Evolutionary conservation across 2,797 vertebrate species (phyloP).

Genomic region (Podarcis lilfordi): DNA sequence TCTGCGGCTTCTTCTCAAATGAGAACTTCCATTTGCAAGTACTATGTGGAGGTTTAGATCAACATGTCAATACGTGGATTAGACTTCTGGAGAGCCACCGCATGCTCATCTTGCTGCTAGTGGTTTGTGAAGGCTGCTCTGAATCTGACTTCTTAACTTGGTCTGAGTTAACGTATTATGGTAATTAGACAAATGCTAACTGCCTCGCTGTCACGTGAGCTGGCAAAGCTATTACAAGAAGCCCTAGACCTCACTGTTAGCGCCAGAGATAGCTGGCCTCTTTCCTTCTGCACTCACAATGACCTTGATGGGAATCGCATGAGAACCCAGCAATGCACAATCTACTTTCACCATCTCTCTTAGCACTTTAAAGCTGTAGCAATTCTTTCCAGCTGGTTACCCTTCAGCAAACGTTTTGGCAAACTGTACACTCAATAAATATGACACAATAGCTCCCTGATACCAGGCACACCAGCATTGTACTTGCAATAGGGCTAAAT

Average conservation of each 20-base stretch:
- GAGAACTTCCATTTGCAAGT: slow-evolving; percentile 7
- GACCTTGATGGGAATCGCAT: not conserved
- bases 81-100: slow-evolving; percentile 1
- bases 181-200: not conserved
- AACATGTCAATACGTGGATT: not conserved
- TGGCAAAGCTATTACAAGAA: not conserved
- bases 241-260: not conserved
- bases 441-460: not conserved
- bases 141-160: slow-evolving; percentile 25
- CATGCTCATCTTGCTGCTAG: not conserved
- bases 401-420: too few species aligned
- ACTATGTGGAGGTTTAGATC: not conserved
- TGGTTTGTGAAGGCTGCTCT: not conserved
- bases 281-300: not conserved
- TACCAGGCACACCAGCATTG: too few species aligned
- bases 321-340: not conserved
- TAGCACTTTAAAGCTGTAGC: not conserved
- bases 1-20: not conserved
- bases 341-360: not conserved
- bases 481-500: not conserved
- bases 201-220: not conserved
- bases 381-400: not conserved
- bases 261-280: not conserved
- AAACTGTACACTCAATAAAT: not conserved
- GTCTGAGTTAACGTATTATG: slow-evolving; percentile 11